Evolutionary conservation across 2,113 vertebrate species (phyloP).

Genomic region (Coracopsis vasa): DNA sequence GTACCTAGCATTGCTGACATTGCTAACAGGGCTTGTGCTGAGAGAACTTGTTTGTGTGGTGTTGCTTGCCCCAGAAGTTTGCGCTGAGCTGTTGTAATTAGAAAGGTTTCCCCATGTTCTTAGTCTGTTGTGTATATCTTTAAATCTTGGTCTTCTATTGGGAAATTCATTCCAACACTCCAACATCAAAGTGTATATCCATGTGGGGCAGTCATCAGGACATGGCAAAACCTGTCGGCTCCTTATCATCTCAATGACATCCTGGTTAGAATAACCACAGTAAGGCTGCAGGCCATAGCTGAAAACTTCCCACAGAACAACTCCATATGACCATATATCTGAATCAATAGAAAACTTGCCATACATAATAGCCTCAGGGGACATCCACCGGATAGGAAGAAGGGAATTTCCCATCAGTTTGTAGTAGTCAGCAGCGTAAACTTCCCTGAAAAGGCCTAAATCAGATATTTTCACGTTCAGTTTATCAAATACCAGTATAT

Average conservation of each 20-base stretch:
- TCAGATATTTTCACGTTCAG: conserved; percentile 91
- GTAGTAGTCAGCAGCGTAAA: conserved; percentile 96
- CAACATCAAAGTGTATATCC: conserved; percentile 93
- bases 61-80: conserved; percentile 93
- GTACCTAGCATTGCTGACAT: conserved; percentile 89
- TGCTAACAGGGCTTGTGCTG: conserved; percentile 95
- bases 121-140: conserved; percentile 91
- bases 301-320: conserved; percentile 96
- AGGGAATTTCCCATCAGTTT: conserved; percentile 85
- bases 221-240: conserved; percentile 88
- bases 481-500: conserved; percentile 93
- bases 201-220: conserved; percentile 92
- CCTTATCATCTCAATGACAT: conserved; percentile 95
- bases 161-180: conserved; percentile 97
- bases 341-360: conserved; percentile 95
- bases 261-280: conserved; percentile 95
- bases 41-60: conserved; percentile 96
- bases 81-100: conserved; percentile 90
- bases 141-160: conserved; percentile 89
- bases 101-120: conserved; percentile 92
- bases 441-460: conserved; percentile 92
- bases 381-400: conserved; percentile 97
- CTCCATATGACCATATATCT: conserved; percentile 95
- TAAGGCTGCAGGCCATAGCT: conserved; percentile 97
- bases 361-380: conserved; percentile 92